phyloP scores from a whole-genome alignment of 2,113 vertebrate species.

The Climacteris rufus region DNA sequence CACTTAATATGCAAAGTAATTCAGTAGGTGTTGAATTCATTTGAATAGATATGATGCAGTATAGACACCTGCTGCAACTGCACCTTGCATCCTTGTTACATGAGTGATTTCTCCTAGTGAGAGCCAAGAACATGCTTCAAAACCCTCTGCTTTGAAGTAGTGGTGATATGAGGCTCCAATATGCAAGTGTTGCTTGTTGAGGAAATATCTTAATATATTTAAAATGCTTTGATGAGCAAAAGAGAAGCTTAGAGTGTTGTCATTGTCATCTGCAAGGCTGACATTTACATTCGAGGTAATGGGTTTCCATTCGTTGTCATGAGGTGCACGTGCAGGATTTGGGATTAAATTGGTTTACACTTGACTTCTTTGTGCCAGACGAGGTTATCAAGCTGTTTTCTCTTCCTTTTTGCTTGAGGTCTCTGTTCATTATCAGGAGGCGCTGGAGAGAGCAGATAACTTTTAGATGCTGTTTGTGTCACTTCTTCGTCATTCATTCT shows the following conservation, averaged over 20 bases:
- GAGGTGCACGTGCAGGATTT: background rate
- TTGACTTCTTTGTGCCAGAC: background rate
- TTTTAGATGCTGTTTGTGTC: background rate
- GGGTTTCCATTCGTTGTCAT: background rate
- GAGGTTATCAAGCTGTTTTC: background rate
- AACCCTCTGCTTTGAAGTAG: constrained; percentile 53
- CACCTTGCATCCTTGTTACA: constrained; percentile 45
- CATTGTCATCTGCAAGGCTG: background rate
- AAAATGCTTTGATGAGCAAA: constrained; percentile 28
- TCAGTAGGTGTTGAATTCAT: constrained; percentile 41
- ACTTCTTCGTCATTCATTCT: background rate
- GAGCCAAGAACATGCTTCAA: constrained; percentile 51
- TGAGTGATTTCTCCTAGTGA: constrained; percentile 57
- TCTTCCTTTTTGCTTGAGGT: background rate
- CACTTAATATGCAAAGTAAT: constrained; percentile 47
- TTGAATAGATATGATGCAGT: constrained; percentile 53
- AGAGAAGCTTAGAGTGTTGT: background rate
- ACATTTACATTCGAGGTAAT: background rate
- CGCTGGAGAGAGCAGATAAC: background rate
- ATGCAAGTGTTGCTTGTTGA: constrained; percentile 12
- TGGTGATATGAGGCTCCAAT: constrained; percentile 1
- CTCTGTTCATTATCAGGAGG: background rate
- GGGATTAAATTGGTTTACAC: background rate
- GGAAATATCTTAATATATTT: constrained; percentile 49
- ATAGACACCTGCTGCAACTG: constrained; percentile 30